phyloP scores from a whole-genome alignment of 2,797 vertebrate species.

The Platalea minor region DNA sequence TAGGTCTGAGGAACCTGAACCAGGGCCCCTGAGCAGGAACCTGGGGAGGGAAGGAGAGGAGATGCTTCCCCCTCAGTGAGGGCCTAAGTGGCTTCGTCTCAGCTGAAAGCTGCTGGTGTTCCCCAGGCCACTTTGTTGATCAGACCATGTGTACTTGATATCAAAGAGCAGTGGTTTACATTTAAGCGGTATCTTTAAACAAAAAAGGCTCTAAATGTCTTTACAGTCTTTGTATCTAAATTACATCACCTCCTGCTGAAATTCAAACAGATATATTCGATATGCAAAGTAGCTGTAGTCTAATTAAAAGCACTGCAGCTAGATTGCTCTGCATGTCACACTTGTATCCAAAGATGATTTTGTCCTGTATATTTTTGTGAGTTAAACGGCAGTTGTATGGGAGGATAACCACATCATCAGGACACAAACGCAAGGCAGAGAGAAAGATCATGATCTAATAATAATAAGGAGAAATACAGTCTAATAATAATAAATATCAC shows the following conservation, averaged over 20 bases:
- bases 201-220: not conserved
- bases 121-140: not conserved
- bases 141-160: not conserved
- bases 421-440: not conserved
- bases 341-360: not conserved
- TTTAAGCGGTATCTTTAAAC: not conserved
- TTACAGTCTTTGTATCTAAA: not conserved
- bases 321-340: not conserved
- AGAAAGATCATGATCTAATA: not conserved
- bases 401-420: not conserved
- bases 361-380: not conserved
- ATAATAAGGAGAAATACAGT: not conserved
- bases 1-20: not conserved
- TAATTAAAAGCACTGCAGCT: conserved; percentile 41
- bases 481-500: not conserved
- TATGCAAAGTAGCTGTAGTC: conserved; percentile 31
- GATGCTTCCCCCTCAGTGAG: not conserved
- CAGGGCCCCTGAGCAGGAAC: fast-evolving
- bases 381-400: not conserved
- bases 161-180: conserved; percentile 25
- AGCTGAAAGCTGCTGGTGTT: not conserved
- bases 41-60: not conserved
- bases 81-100: not conserved
- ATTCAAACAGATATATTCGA: conserved; percentile 17
- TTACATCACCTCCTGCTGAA: conserved; percentile 38